Conservation (phyloP, 92 coral and sea anemone species). For the Palythoa heliodiscus region DNA sequence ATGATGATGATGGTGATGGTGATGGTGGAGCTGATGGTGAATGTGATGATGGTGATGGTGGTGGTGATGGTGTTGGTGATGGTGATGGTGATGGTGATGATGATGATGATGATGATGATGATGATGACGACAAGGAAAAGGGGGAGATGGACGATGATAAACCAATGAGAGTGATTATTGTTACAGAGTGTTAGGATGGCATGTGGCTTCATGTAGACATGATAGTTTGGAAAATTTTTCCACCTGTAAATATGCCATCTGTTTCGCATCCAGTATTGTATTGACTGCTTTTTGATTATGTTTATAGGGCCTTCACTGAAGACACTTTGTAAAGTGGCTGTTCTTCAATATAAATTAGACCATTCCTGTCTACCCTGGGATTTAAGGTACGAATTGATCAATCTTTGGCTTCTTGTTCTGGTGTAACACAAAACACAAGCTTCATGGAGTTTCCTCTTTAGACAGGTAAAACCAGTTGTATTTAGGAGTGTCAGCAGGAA, state of each 20-base stretch:
- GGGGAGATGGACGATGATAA: too few relatives aligned
- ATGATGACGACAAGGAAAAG: too few relatives aligned
- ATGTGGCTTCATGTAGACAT: not conserved
- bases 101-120: not conserved
- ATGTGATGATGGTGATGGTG: not conserved
- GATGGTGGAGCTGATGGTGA: too few relatives aligned
- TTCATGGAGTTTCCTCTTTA: not conserved
- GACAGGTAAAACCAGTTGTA: constrained; percentile 9
- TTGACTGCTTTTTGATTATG: not conserved
- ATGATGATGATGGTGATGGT: not conserved
- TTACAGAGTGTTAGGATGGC: too few relatives aligned
- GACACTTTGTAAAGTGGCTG: constrained; percentile 90
- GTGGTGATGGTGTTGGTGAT: not conserved
- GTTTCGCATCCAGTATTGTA: not conserved
- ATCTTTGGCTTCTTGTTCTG: not conserved
- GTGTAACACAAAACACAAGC: not conserved
- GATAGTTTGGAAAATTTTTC: not conserved
- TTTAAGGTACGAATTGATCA: constrained; percentile 65
- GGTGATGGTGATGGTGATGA: not conserved
- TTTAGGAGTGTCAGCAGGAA: not conserved
- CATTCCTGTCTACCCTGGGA: constrained; percentile 77
- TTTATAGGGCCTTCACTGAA: constrained; percentile 83
- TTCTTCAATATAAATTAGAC: constrained; percentile 77
- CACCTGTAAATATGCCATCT: not conserved
- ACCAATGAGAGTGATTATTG: too few relatives aligned